phyloP scores from a whole-genome alignment of 1,140 invertebrate species.

The Lethocerus indicus region DNA sequence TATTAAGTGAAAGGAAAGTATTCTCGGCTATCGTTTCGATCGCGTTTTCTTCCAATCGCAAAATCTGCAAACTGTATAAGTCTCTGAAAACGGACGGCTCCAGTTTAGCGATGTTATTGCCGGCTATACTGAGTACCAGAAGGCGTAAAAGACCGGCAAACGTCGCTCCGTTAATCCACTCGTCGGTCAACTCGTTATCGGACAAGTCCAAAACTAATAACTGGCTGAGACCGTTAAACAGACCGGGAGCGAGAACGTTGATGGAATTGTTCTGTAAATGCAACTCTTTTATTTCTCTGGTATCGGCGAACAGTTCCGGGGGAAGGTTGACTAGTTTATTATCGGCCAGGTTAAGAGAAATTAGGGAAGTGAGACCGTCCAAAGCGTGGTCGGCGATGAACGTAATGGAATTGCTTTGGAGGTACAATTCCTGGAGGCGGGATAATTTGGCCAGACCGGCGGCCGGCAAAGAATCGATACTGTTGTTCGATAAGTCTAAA shows the following conservation, averaged over 20 bases:
- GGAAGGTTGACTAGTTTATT: conserved; percentile 68
- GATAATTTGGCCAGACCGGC: conserved; percentile 53
- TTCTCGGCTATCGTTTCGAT: conserved; percentile 65
- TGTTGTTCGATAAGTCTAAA: conserved; percentile 67
- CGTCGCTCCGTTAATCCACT: conserved; percentile 75
- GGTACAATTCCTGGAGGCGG: conserved; percentile 40
- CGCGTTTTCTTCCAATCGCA: conserved; percentile 66
- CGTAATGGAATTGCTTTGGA: conserved; percentile 50
- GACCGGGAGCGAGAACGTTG: conserved; percentile 63
- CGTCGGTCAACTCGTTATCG: conserved; percentile 66
- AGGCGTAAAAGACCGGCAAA: conserved; percentile 66
- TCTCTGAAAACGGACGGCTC: conserved; percentile 64
- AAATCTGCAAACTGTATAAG: conserved; percentile 60
- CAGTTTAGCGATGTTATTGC: conserved; percentile 60
- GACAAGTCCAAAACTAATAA: conserved; percentile 68
- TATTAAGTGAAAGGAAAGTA: conserved; percentile 60
- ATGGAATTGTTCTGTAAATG: conserved; percentile 75
- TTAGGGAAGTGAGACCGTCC: conserved; percentile 56
- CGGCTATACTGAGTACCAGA: conserved; percentile 62
- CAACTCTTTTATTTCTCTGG: conserved; percentile 62
- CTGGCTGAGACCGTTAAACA: conserved; percentile 66
- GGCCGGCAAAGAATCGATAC: conserved; percentile 57
- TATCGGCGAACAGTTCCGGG: conserved; percentile 63
- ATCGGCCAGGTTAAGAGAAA: conserved; percentile 58
- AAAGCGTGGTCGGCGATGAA: conserved; percentile 66